These are phyloP conservation scores for Ptychodera flava DNA, from an alignment of 35 echinoderm and acorn worm species.

Conservation along the genomic window DNA sequence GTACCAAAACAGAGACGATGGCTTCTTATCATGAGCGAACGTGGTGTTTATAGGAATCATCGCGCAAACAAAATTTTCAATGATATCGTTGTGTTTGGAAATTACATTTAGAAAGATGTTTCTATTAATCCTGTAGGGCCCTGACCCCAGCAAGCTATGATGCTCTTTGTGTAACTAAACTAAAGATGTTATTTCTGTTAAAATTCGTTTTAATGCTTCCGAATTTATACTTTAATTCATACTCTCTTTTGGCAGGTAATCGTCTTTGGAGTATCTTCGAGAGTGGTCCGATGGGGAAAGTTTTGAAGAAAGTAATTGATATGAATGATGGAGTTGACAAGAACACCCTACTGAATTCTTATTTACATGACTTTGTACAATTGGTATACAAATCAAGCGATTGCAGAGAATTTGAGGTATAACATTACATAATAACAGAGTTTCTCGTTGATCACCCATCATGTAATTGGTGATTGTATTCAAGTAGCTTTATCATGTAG, in stretches of 20 bases:
- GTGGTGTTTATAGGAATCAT: no score
- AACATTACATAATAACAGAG: neutral
- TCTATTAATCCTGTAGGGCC: neutral
- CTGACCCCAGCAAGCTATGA: neutral
- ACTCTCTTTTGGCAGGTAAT: neutral
- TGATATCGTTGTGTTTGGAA: neutral
- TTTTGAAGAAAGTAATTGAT: neutral
- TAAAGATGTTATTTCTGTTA: neutral
- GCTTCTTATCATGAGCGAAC: no score
- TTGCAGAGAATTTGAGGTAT: neutral
- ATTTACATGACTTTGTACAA: neutral
- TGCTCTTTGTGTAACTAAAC: neutral
- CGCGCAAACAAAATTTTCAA: no score
- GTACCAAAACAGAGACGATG: no score
- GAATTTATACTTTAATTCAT: neutral
- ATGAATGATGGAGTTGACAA: neutral
- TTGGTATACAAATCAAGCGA: neutral
- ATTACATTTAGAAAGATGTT: neutral
- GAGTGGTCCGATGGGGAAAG: neutral
- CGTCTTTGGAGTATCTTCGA: neutral
- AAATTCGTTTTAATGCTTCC: neutral
- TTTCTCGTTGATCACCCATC: no score
- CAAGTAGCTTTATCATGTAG: no score
- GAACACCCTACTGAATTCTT: neutral
- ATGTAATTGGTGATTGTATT: no score